Percentiles rank a stretch among this genome's conserved stretches.
phyloP scores from a whole-genome alignment of 2,888 invertebrate species.

The Miltochrista miniata region DNA sequence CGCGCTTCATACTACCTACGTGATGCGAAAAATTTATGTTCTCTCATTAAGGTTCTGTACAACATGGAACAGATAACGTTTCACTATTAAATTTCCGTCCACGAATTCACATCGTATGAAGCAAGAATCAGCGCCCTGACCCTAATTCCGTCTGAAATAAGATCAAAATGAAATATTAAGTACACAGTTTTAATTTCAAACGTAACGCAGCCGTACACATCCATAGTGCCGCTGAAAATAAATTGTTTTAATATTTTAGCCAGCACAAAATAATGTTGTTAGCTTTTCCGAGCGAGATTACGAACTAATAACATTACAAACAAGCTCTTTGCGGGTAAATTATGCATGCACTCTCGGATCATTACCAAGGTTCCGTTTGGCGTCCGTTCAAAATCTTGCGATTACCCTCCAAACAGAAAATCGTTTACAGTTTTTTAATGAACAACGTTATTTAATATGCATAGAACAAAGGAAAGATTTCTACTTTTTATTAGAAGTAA shows the following conservation, averaged over 20 bases:
- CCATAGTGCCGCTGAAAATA: constrained; percentile 63
- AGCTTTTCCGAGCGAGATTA: constrained; percentile 79
- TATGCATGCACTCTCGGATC: constrained; percentile 82
- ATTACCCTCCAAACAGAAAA: constrained; percentile 52
- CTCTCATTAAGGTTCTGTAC: no score
- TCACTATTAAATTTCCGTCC: no score
- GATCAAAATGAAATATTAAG: constrained; percentile 35
- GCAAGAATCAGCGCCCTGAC: no score
- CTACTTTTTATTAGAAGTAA: no score
- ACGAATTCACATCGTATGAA: background rate
- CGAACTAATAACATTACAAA: constrained; percentile 82
- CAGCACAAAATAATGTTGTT: constrained; percentile 74
- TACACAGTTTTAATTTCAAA: constrained; percentile 42
- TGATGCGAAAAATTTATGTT: no score
- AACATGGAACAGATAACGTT: no score
- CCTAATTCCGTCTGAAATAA: constrained; percentile 23
- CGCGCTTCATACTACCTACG: no score
- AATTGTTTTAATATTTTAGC: constrained; percentile 80
- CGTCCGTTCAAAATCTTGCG: constrained; percentile 68
- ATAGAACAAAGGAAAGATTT: no score
- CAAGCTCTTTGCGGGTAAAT: constrained; percentile 80
- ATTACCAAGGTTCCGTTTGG: constrained; percentile 73
- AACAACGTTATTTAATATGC: constrained; percentile 22
- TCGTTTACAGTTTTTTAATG: constrained; percentile 40
- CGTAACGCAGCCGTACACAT: constrained; percentile 47